Evolutionary conservation across 1,140 invertebrate genomes (phyloP).

Genomic region (Euura lappo): DNA sequence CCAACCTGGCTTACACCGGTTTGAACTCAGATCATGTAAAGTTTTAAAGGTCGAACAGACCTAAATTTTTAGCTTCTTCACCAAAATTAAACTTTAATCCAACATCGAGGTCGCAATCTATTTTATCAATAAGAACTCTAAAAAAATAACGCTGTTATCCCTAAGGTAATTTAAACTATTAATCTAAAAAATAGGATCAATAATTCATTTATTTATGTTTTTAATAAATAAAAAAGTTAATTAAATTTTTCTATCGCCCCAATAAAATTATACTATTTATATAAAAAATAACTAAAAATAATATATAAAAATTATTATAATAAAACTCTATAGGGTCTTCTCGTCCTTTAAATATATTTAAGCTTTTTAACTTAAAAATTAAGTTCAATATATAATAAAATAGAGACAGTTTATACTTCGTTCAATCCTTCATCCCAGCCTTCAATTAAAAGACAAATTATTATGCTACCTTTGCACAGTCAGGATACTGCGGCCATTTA

Average conservation of each 20-base stretch:
- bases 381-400: constrained; percentile 58
- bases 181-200: too few relatives aligned
- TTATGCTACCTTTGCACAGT: constrained; percentile 77
- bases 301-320: constrained; percentile 52
- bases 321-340: constrained; percentile 68
- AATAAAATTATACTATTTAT: constrained; percentile 56
- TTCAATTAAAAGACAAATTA: constrained; percentile 72
- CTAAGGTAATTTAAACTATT: too few relatives aligned
- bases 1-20: too few relatives aligned
- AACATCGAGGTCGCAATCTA: too few relatives aligned
- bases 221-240: constrained; percentile 59
- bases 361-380: constrained; percentile 69
- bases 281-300: constrained; percentile 49
- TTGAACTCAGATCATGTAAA: too few relatives aligned
- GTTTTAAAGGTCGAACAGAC: too few relatives aligned
- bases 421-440: constrained; percentile 70
- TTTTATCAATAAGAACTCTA: too few relatives aligned
- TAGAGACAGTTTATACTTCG: constrained; percentile 59
- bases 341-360: constrained; percentile 67
- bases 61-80: too few relatives aligned
- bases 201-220: too few relatives aligned
- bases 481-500: constrained; percentile 71
- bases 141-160: too few relatives aligned
- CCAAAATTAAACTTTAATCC: too few relatives aligned
- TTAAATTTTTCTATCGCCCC: constrained; percentile 57